Evolutionary conservation across 2,888 invertebrate genomes (phyloP), one percentile per base, ranked within the genome.

Genomic region (Ligdia adustata): DNA sequence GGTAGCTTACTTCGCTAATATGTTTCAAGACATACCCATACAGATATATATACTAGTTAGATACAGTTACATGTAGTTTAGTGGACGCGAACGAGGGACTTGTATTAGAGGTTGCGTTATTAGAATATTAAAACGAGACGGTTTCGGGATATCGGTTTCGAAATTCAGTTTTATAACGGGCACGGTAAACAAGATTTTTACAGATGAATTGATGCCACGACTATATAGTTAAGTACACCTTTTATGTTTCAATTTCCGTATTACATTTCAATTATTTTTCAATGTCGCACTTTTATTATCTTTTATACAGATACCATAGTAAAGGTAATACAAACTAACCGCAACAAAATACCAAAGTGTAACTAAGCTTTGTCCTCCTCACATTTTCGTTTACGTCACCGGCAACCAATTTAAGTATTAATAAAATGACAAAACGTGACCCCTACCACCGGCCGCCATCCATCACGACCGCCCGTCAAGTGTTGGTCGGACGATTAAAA

Each of bases 381-480:
- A 38, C 62, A 69, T 84, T 87, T 22, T 82, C 71, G 69, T 68
- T 71, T 65, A 62, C 82, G 87, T 89, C 89, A 89, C 79, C 68
- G 79, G 73, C 74, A 71, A 75, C 87, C 88, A 88, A 89, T 90
- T 88, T 89, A 84, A 81, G 88, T 86, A 89, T 87, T 89, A 90
- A 89, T 88, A 90, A 88, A 88, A 89, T 85, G 88, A 90, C 90
- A 86, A 87, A 88, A 88, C 87, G 82, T 82, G 88, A 83, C 85
- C 82, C 79, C 79, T 62, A 64, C 69, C 57, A 62, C 55, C 61
- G 69, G 69, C 68, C 77, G 74, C 73, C 84, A 89, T 90, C 89
- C 86, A 89, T 90, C 89, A 89, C 81, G 66, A 56, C 68, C 70
- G 62, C 77, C 69, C 82, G 86, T 89, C 89, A 85, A 88, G 86